Evolutionary conservation across 2,797 vertebrate species (phyloP), one percentile per base, ranked within the genome.

Genomic region (Enteromius treurensis): DNA sequence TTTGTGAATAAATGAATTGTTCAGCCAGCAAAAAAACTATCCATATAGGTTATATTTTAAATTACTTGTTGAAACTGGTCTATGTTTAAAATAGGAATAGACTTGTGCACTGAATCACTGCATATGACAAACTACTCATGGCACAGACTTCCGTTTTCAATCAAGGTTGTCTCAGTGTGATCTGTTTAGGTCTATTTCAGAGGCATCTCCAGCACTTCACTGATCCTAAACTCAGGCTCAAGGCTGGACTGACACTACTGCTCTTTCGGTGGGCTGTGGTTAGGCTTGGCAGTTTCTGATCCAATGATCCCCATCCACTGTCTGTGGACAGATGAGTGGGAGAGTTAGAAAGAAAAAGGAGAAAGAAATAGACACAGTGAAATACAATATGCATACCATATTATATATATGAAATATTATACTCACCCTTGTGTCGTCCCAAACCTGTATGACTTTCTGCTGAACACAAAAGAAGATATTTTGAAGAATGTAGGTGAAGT

Each of bases 121-220:
- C n/a, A 45, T n/a, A 45, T 8, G 17, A 13, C n/a, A 26, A 14
- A 26, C 14, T 37, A 10, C 15, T 62, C 13, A 60, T 77, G 37
- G 37, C 42, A 45, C 23, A 45, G 34, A 21, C 23, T 58, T 10
- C 1, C 19, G 15, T 40, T 26, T 49, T 71, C 2, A 62, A 47
- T 15, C 21, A 74, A 42, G 32, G n/a, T 40, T 5, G 10, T 55
- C 62, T 42, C 6, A 23, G 15, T 70, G 68, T 23, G 69, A 62
- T 15, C 5, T 62, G 45, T 34, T n/a, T 53, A 49, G 7, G 70
- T 51, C 1, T n/a, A 19, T 29, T 21, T 80, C 10, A 70, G 78
- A 37, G 77, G 10, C 65, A 34, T 37, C 68, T 68, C 70, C 70
- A 85, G 60, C 73, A 77, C 49, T 82, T 79, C 21, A 77, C 5